Evolutionary conservation across 2,113 vertebrate species (phyloP).

Genomic region (Alaudala cheleensis): DNA sequence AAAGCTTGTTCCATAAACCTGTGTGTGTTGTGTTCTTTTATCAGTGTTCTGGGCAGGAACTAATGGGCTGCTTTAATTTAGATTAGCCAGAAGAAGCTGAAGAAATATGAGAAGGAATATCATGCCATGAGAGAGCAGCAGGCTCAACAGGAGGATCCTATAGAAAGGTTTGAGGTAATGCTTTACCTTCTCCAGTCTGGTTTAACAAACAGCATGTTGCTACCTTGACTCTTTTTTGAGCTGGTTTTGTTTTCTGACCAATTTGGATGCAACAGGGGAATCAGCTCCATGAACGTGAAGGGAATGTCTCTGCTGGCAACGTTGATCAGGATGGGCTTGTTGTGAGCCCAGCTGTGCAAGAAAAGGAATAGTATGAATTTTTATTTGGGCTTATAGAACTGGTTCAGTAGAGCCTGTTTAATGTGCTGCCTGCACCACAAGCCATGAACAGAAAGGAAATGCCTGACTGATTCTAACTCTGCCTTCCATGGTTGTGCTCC

Average conservation of each 20-base stretch:
- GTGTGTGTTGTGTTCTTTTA: not conserved
- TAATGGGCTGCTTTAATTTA: conserved; percentile 69
- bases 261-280: not conserved
- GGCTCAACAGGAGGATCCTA: conserved; percentile 95
- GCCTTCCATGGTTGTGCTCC: not conserved
- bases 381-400: not conserved
- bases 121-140: conserved; percentile 95
- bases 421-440: not conserved
- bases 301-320: not conserved
- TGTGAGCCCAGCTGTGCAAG: not conserved
- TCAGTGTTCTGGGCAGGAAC: not conserved
- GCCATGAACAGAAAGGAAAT: not conserved
- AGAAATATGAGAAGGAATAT: conserved; percentile 98
- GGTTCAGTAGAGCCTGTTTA: not conserved
- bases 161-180: conserved; percentile 93
- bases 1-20: not conserved
- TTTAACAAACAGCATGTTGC: not conserved
- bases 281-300: fast-evolving
- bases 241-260: not conserved
- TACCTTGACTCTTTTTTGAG: not conserved
- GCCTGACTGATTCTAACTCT: not conserved
- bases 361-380: not conserved
- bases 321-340: not conserved
- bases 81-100: conserved; percentile 98
- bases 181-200: not conserved